phyloP scores from a whole-genome alignment of 2,113 vertebrate species.

The Butastur rufipennis region DNA sequence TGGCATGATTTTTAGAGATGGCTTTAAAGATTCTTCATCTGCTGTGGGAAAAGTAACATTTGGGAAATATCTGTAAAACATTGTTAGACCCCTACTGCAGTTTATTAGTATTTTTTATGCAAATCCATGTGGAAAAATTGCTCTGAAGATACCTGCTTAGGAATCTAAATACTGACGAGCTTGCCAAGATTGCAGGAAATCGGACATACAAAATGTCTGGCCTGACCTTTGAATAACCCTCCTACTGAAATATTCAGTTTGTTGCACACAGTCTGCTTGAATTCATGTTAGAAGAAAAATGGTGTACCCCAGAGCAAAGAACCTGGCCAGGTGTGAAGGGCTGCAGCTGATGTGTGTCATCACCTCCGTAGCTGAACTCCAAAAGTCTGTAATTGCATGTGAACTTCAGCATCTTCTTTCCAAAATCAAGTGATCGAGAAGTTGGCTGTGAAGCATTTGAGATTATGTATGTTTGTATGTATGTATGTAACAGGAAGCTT shows the following conservation, averaged over 20 bases:
- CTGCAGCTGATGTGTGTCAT: neutral
- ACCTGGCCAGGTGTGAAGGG: conserved; percentile 3
- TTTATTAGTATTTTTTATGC: neutral
- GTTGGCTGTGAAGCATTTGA: neutral
- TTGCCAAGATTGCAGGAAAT: neutral
- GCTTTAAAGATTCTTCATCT: neutral
- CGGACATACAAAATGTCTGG: neutral
- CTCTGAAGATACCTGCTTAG: neutral
- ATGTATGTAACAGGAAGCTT: neutral
- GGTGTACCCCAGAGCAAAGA: neutral
- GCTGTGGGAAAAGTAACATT: neutral
- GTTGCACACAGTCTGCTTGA: conserved; percentile 42
- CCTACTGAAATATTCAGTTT: conserved; percentile 46
- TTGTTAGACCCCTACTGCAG: neutral
- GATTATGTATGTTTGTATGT: neutral
- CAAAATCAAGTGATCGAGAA: neutral
- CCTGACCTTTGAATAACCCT: conserved; percentile 61
- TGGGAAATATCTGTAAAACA: neutral
- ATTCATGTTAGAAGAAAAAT: conserved; percentile 8
- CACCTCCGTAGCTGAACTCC: neutral
- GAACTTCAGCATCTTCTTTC: neutral
- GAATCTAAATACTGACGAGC: neutral
- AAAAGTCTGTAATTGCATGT: neutral
- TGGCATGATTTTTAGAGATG: neutral
- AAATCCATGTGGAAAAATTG: neutral